Evolutionary conservation across 2,797 vertebrate species (phyloP), one percentile per base, ranked within the genome.

Genomic region (Varecia variegata): DNA sequence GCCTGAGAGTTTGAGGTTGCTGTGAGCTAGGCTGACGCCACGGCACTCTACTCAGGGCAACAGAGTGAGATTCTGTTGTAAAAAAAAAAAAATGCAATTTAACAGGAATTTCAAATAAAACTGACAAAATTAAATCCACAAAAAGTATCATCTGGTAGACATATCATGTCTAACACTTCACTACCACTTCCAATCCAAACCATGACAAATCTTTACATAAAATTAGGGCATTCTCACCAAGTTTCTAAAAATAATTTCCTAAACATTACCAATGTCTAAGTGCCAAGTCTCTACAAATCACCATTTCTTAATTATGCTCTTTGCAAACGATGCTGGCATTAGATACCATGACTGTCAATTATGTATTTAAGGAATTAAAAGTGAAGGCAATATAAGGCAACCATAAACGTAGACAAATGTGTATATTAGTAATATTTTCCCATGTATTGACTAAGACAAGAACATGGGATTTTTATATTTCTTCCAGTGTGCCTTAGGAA

Each of bases 401-500:
- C 77, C 38, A 40, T 65, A 88, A 76, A 65, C 60, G 7, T 79
- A 87, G 60, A 85, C 43, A 91, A 68, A 62, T 91, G 60, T 65
- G n/a, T 50, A 3, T 65, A 13, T 87, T 56, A 81, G 32, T 94
- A 79, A 73, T 58, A 56, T 60, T 95, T 86, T 68, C 83, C 74
- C 47, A 43, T 35, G 20, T 56, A 35, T 77, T 79, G 73, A n/a
- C 52, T 76, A 50, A 90, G 92, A 58, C 23, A 88, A 82, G n/a
- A 83, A 43, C 32, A 62, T 30, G 23, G 58, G 84, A 38, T 79
- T 93, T 95, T 77, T 73, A n/a, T 30, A 79, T 88, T 95, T 93
- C 56, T 93, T 93, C 20, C 58, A 32, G 38, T 73, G 83, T 96
- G 93, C 96, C 96, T 96, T 97, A 90, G 56, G 65, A 74, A 96